Conservation (phyloP, 2,888 invertebrate species). For the Phaonia tiefii region DNA sequence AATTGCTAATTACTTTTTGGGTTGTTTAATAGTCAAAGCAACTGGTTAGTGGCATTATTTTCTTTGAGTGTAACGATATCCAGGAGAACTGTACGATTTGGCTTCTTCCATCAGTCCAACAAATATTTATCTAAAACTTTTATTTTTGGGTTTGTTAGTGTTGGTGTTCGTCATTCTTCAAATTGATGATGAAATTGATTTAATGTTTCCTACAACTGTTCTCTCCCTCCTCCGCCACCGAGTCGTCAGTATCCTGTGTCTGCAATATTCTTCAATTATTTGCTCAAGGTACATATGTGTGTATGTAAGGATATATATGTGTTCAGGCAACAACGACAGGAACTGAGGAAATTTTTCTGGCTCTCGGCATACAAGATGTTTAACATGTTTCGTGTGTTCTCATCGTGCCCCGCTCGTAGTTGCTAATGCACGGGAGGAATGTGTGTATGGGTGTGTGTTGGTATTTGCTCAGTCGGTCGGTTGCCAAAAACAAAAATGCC, state of each 20-base stretch:
- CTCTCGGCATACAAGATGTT: slow-evolving; percentile 31
- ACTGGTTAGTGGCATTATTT: no score
- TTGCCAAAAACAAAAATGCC: not conserved
- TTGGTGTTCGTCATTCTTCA: not conserved
- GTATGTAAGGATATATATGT: no score
- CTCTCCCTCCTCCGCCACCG: not conserved
- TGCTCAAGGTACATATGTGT: slow-evolving; percentile 29
- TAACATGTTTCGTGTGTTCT: slow-evolving; percentile 16
- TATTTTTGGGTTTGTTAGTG: slow-evolving; percentile 17
- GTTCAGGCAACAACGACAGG: not conserved
- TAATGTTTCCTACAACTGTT: slow-evolving; percentile 26
- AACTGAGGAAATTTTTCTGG: slow-evolving; percentile 14
- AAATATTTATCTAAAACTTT: slow-evolving; percentile 48
- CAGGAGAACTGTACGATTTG: no score
- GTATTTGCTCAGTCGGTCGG: not conserved
- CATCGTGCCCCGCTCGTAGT: not conserved
- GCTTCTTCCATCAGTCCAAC: not conserved
- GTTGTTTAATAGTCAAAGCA: no score
- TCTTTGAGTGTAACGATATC: no score
- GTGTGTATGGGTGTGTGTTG: no score
- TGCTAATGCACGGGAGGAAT: slow-evolving; percentile 4
- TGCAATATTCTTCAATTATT: slow-evolving; percentile 4
- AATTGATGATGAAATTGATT: slow-evolving; percentile 53
- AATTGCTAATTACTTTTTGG: no score
- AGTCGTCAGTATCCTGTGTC: not conserved